These are phyloP conservation scores for Epicauta chinensis DNA, from an alignment of 1,140 invertebrate species.

Conservation along the genomic window DNA sequence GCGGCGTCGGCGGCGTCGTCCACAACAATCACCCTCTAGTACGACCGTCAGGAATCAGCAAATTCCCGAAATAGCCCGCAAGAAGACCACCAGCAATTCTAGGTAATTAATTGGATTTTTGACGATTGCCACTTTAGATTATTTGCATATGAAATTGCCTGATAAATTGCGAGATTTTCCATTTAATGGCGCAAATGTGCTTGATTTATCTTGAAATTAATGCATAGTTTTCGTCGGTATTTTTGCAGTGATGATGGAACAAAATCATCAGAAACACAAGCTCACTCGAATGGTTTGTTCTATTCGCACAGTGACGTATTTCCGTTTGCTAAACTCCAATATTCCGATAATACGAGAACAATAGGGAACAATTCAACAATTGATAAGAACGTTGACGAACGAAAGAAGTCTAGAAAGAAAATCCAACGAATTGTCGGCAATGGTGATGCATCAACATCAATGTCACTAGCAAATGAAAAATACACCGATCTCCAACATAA, in stretches of 20 bases:
- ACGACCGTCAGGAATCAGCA: no score
- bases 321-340: conserved; percentile 13
- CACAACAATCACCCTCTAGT: conserved; percentile 5
- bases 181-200: no score
- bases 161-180: background rate
- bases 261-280: background rate
- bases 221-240: background rate
- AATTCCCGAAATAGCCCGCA: background rate
- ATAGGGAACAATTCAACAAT: background rate
- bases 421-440: conserved; percentile 8
- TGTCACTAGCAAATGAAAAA: background rate
- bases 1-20: conserved; percentile 18
- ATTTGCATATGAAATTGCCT: background rate
- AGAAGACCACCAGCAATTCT: background rate
- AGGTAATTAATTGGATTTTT: background rate
- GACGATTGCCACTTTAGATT: background rate
- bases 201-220: no score
- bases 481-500: no score
- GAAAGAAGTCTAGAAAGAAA: conserved; percentile 15
- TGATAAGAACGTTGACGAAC: conserved; percentile 1
- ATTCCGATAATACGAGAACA: conserved; percentile 7
- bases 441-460: conserved; percentile 20
- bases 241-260: background rate
- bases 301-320: conserved; percentile 27
- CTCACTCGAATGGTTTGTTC: conserved; percentile 7